Conservation (phyloP, 2,888 invertebrate species). For the Euproctis similis region DNA sequence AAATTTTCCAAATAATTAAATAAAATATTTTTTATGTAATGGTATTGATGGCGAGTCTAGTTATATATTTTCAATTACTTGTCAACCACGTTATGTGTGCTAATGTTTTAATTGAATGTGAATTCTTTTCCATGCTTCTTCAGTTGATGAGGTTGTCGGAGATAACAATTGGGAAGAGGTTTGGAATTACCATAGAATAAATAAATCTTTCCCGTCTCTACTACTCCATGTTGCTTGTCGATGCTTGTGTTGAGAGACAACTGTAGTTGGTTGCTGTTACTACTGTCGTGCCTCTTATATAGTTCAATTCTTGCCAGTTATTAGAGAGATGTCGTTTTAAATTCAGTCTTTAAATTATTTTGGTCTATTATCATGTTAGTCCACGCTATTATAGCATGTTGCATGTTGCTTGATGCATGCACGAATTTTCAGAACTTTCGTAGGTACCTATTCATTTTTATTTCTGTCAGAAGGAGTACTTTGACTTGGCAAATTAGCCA, state of each 20-base stretch:
- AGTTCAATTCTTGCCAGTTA: conserved; percentile 6
- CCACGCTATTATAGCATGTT: conserved; percentile 24
- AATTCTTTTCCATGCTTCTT: conserved; percentile 61
- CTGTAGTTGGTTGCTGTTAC: conserved; percentile 35
- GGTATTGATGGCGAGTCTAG: too few relatives aligned
- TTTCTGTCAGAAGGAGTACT: not conserved
- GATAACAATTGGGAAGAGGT: conserved; percentile 64
- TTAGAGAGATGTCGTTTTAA: too few relatives aligned
- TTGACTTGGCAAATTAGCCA: too few relatives aligned
- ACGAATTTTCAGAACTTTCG: conserved; percentile 9
- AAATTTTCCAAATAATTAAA: too few relatives aligned
- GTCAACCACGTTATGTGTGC: too few relatives aligned
- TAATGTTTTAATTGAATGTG: conserved; percentile 17
- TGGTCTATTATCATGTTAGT: too few relatives aligned
- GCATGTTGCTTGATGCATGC: conserved; percentile 24
- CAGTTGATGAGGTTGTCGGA: conserved; percentile 67
- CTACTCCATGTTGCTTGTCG: conserved; percentile 26
- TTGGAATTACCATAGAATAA: conserved; percentile 43
- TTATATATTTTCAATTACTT: too few relatives aligned
- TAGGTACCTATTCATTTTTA: not conserved
- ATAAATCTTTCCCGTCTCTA: conserved; percentile 24
- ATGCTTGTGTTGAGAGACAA: conserved; percentile 34
- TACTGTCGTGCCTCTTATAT: conserved; percentile 20
- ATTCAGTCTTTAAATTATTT: too few relatives aligned
- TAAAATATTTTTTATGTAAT: too few relatives aligned